phyloP scores from a whole-genome alignment of 2,888 invertebrate species.

The Melieria crassipennis region DNA sequence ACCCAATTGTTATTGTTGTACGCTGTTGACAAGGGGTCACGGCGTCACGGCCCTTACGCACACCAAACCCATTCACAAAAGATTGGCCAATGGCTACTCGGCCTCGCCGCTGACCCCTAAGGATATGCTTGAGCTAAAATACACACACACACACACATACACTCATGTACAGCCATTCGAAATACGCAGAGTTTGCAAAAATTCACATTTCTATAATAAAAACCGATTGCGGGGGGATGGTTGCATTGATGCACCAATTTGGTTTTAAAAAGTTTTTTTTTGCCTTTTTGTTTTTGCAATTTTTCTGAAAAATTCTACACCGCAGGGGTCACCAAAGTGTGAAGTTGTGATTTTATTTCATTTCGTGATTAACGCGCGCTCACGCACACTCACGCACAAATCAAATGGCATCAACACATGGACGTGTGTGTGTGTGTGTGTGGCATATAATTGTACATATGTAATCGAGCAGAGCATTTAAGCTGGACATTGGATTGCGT shows the following conservation, averaged over 20 bases:
- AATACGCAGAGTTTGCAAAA: background rate
- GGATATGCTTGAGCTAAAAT: slow-evolving; percentile 22
- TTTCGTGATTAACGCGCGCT: background rate
- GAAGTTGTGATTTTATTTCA: slow-evolving; percentile 30
- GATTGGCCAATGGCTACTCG: slow-evolving; percentile 43
- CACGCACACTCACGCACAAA: too few species aligned
- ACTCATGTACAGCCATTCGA: background rate
- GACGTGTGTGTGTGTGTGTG: too few species aligned
- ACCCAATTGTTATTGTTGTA: slow-evolving; percentile 24
- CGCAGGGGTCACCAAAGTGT: slow-evolving; percentile 39
- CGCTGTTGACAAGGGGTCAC: slow-evolving; percentile 39
- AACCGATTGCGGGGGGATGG: too few species aligned
- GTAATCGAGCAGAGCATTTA: too few species aligned
- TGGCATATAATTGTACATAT: too few species aligned
- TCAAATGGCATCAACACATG: too few species aligned
- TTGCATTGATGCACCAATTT: background rate
- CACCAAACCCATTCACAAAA: slow-evolving; percentile 32
- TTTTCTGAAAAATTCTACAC: slow-evolving; percentile 18
- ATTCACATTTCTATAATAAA: background rate
- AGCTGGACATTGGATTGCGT: too few species aligned
- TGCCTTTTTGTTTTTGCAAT: slow-evolving; percentile 13
- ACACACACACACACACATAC: background rate
- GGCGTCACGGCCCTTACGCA: slow-evolving; percentile 11
- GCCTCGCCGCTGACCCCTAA: slow-evolving; percentile 43
- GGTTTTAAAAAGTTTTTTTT: background rate